Evolutionary conservation across 2,113 vertebrate genomes (phyloP), one percentile per base, ranked within the genome.

Genomic region (Pholis gunnellus): DNA sequence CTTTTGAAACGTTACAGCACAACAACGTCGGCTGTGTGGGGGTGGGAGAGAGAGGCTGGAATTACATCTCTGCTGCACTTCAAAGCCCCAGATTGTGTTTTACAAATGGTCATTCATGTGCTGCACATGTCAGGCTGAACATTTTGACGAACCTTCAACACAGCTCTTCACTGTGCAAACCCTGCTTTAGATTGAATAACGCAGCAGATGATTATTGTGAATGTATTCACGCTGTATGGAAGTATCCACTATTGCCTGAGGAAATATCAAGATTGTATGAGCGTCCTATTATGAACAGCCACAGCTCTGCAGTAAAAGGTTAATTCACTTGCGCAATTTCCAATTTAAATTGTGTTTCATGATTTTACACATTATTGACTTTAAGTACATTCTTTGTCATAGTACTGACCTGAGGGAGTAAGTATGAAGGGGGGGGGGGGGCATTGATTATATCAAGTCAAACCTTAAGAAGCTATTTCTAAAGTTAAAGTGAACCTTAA

Each of bases 1-100:
- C 17, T 77, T 91, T 69, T 81, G 31, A 87, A 54, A 73, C 1
- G 31, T 71, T 9, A n/a, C 78, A 36, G 46, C 56, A 72, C 65
- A 77, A 57, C 67, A 61, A 70, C 42, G 70, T 36, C 10, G 50
- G 48, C 65, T 54, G 42, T 65, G 81, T 56, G 75, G 65, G 74
- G 78, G 73, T 13, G 76, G 81, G 36, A 36, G 52, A 75, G 63
- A 25, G 69, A 15, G 60, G 56, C 60, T 46, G 64, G 72, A 76
- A 67, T 81, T 75, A 59, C 77, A 75, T 89, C 81, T 74, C 42
- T 78, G 70, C 67, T 7, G 67, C 42, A 46, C 78, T 85, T 91
- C 48, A 83, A 76, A 79, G 69, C 48, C 34, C 3, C 73, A 65
- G 73, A 76, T 66, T 79, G 78, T 82, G 72, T 79, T 79, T 15